Evolutionary conservation across 2,888 invertebrate species (phyloP).

Genomic region (Papilio gigon): DNA sequence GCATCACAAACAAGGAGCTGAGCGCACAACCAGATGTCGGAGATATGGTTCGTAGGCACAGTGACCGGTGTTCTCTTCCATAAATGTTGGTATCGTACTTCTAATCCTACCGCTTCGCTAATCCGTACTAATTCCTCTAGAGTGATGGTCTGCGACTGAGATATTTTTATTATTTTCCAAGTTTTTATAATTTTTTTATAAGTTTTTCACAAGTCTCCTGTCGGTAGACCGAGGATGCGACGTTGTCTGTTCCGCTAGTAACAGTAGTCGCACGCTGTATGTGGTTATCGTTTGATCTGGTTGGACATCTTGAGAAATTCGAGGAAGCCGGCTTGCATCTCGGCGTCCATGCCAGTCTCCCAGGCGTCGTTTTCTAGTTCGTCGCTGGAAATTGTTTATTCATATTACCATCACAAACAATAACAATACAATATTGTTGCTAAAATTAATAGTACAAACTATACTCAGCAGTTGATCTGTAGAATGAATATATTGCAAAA

Average conservation of each 20-base stretch:
- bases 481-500: background rate
- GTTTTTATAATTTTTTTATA: constrained; percentile 68
- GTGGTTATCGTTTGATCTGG: constrained; percentile 80
- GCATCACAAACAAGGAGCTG: constrained; percentile 20
- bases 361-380: constrained; percentile 78
- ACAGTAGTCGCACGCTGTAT: constrained; percentile 42
- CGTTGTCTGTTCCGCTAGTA: constrained; percentile 62
- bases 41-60: constrained; percentile 18
- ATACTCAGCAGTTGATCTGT: background rate
- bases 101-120: constrained; percentile 32
- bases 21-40: constrained; percentile 22
- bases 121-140: constrained; percentile 45
- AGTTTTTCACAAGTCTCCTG: constrained; percentile 63
- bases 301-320: constrained; percentile 81
- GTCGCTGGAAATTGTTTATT: constrained; percentile 59
- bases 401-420: background rate
- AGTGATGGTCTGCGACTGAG: constrained; percentile 57
- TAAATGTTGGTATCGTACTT: constrained; percentile 1
- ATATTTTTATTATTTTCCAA: constrained; percentile 73
- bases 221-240: constrained; percentile 53
- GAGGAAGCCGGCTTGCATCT: constrained; percentile 79
- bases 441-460: constrained; percentile 37
- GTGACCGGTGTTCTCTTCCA: constrained; percentile 8
- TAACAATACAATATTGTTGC: background rate
- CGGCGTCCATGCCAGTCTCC: constrained; percentile 80